Conservation (phyloP, 2,113 vertebrate genomes). For the Muscicapa adusta region DNA sequence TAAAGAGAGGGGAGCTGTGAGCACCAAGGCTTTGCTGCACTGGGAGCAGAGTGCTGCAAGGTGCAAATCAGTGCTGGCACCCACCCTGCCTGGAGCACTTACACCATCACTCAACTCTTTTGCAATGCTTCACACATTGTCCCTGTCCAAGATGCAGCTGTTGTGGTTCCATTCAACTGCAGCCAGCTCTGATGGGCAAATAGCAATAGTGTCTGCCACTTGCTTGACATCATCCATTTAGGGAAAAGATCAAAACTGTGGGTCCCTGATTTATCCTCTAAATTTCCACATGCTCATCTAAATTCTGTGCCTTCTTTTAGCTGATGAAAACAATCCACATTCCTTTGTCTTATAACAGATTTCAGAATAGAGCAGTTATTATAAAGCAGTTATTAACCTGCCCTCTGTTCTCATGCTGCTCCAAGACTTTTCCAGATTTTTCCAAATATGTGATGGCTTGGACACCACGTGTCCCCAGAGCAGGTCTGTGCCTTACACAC, state of each 20-base stretch:
- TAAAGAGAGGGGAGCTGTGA: background rate
- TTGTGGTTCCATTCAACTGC: background rate
- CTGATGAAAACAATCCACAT: background rate
- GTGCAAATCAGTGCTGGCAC: background rate
- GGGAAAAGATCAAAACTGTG: background rate
- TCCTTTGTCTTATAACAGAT: background rate
- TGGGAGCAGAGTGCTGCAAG: background rate
- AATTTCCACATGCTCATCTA: background rate
- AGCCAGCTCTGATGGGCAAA: background rate
- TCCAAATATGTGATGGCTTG: background rate
- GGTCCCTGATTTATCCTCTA: background rate
- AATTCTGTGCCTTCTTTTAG: background rate
- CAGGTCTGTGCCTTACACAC: background rate
- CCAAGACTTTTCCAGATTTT: background rate
- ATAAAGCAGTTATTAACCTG: background rate
- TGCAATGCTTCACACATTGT: background rate
- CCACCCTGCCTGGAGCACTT: accelerated
- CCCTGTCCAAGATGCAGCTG: background rate
- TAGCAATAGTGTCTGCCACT: background rate
- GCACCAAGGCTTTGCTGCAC: background rate
- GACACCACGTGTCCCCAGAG: background rate
- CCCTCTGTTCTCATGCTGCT: background rate
- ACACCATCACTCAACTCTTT: background rate
- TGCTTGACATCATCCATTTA: background rate
- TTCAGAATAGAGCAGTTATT: background rate